Percentiles rank a stretch among this genome's conserved stretches.
Evolutionary conservation across 92 coral and sea anemone species (phyloP).

Genomic region (Palythoa heliodiscus): DNA sequence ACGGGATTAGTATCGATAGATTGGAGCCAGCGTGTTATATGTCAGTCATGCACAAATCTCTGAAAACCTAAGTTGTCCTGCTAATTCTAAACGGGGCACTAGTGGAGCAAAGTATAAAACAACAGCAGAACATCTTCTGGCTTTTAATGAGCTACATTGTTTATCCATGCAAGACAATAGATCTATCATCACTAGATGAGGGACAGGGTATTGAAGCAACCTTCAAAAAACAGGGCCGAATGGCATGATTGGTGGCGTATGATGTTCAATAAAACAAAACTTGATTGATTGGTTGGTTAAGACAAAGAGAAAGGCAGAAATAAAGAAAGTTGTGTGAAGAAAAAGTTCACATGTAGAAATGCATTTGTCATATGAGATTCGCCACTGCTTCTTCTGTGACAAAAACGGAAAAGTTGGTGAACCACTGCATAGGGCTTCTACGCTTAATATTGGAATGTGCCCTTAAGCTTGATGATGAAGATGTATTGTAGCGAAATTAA

Average conservation of each 20-base stretch:
- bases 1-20: constrained; percentile 39
- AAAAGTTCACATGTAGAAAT: constrained; percentile 49
- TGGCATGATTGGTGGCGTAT: constrained; percentile 68
- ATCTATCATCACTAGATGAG: constrained; percentile 31
- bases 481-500: background rate
- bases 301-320: constrained; percentile 51
- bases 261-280: constrained; percentile 64
- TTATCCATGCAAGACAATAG: constrained; percentile 31
- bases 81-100: constrained; percentile 43
- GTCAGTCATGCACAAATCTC: constrained; percentile 54
- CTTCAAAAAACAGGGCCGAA: constrained; percentile 54
- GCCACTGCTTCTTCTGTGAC: constrained; percentile 56
- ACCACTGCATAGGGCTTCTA: constrained; percentile 39
- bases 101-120: constrained; percentile 47
- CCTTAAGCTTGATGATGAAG: background rate
- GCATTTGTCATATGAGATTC: background rate
- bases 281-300: background rate
- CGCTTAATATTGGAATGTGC: constrained; percentile 47
- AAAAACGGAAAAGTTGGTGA: constrained; percentile 30
- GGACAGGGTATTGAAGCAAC: constrained; percentile 60
- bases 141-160: constrained; percentile 12
- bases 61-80: constrained; percentile 57
- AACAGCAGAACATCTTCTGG: constrained; percentile 32
- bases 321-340: background rate
- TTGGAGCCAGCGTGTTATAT: constrained; percentile 55